A percentile compares a stretch with the other conserved stretches of the same genome.
Conservation (phyloP, 2,888 invertebrate species). For the Trachelus stipa region DNA sequence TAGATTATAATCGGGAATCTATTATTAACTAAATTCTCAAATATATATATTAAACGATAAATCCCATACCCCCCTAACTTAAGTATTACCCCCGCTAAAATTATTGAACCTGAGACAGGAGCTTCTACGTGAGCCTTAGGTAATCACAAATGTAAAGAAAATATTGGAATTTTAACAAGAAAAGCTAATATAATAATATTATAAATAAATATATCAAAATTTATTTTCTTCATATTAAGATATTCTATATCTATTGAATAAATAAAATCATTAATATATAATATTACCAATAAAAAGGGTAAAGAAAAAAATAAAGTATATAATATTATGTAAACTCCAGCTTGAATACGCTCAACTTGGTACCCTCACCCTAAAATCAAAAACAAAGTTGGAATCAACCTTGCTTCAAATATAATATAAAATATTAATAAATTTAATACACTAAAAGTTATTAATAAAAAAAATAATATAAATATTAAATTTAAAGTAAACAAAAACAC, state of each 20-base stretch:
- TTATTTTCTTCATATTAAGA: slow-evolving; percentile 50
- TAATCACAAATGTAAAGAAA: slow-evolving; percentile 77
- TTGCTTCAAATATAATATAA: slow-evolving; percentile 79
- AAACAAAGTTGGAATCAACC: slow-evolving; percentile 76
- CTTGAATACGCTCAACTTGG: slow-evolving; percentile 77
- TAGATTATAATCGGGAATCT: slow-evolving; percentile 74
- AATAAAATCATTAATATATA: slow-evolving; percentile 67
- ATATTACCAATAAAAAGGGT: slow-evolving; percentile 72
- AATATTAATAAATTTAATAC: slow-evolving; percentile 73
- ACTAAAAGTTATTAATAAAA: slow-evolving; percentile 72
- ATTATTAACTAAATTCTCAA: slow-evolving; percentile 70
- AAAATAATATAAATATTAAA: slow-evolving; percentile 73
- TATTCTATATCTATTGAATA: slow-evolving; percentile 74
- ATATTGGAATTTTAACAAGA: slow-evolving; percentile 80
- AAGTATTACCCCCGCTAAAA: slow-evolving; percentile 79
- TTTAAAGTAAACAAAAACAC: slow-evolving; percentile 68
- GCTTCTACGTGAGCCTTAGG: slow-evolving; percentile 84
- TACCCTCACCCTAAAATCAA: slow-evolving; percentile 78
- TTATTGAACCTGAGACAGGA: slow-evolving; percentile 78
- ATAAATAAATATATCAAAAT: slow-evolving; percentile 68
- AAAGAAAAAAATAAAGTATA: slow-evolving; percentile 78
- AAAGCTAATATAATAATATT: slow-evolving; percentile 73
- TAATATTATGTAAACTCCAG: slow-evolving; percentile 76
- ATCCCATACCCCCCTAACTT: slow-evolving; percentile 80
- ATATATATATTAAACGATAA: slow-evolving; percentile 62